Conservation (phyloP, 2,113 vertebrate species). For the Equus quagga region DNA sequence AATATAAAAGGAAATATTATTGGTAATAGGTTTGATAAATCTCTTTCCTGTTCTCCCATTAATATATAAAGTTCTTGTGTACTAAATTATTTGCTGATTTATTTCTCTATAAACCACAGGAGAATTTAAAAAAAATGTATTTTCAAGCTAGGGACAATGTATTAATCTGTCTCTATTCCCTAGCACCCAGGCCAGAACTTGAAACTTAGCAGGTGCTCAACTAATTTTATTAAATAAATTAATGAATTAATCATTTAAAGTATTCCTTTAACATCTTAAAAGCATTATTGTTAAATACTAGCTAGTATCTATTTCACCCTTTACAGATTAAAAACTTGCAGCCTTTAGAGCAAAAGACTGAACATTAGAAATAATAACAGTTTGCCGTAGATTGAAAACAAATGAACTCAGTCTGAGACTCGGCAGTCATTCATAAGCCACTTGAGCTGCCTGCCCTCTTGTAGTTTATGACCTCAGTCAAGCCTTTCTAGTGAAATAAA, state of each 20-base stretch:
- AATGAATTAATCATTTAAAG: conserved; percentile 68
- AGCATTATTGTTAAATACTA: conserved; percentile 67
- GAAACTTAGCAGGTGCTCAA: conserved; percentile 62
- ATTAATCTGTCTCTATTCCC: conserved; percentile 60
- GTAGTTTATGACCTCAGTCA: conserved; percentile 75
- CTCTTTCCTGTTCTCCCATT: conserved; percentile 43
- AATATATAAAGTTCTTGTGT: conserved; percentile 66
- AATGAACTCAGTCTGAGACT: conserved; percentile 82
- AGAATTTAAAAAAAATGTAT: conserved; percentile 63
- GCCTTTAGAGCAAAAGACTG: conserved; percentile 70
- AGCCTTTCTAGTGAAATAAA: conserved; percentile 75
- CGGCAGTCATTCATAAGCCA: conserved; percentile 71
- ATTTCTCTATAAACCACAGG: conserved; percentile 78
- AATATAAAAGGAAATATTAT: conserved; percentile 67
- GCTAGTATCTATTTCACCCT: conserved; percentile 65
- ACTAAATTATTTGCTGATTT: conserved; percentile 78
- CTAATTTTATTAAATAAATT: conserved; percentile 66
- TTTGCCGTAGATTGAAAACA: conserved; percentile 80
- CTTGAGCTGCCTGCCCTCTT: conserved; percentile 39
- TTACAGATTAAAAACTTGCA: conserved; percentile 81
- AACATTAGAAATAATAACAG: conserved; percentile 82
- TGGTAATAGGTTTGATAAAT: conserved; percentile 69
- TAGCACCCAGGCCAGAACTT: conserved; percentile 43
- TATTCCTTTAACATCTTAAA: conserved; percentile 67
- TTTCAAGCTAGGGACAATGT: conserved; percentile 28